Evolutionary conservation across 2,113 vertebrate genomes (phyloP), one percentile per base, ranked within the genome.

Genomic region (Burhinus bistriatus): DNA sequence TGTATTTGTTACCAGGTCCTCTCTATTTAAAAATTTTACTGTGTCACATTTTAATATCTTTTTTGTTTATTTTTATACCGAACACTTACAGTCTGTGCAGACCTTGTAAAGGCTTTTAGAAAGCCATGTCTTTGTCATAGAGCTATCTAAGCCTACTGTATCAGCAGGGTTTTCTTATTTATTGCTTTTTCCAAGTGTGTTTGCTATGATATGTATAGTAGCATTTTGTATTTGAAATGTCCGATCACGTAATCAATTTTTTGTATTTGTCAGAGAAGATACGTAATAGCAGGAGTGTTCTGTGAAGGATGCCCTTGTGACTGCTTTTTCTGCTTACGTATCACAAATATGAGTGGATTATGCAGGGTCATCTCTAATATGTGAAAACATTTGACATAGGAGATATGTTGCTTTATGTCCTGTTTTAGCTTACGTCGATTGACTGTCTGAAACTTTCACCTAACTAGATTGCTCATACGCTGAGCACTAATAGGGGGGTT

Each of bases 141-240:
- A 72, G 26, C 76, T 88, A 75, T 92, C 47, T 73, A 92, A 72
- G n/a, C 87, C 84, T 94, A 52, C 76, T 87, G 51, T 93, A 47
- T 93, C 55, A 90, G 29, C 76, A 88, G 83, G 30, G 11, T 70
- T 89, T 83, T 80, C 62, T 81, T 93, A 95, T 94, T 96, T 95
- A 96, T 95, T 96, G 79, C 62, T 59, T 94, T 92, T 64, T 64
- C 42, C 64, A 49, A 8, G 7, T 58, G 51, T 88, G 11, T 59
- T 51, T 42, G 38, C 47, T 22, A 9, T 69, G 58, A 30, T 38
- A 2, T 27, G 30, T 86, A 13, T 22, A 9, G 38, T 26, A 36
- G 58, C 38, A 9, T 14, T 70, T 70, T 70, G 45, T 86, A 34
- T 51, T 55, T 70, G 76, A 83, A 79, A 69, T 61, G 27, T 65